Conservation (phyloP, 2,888 invertebrate genomes). For the Hybos culiciformis region DNA sequence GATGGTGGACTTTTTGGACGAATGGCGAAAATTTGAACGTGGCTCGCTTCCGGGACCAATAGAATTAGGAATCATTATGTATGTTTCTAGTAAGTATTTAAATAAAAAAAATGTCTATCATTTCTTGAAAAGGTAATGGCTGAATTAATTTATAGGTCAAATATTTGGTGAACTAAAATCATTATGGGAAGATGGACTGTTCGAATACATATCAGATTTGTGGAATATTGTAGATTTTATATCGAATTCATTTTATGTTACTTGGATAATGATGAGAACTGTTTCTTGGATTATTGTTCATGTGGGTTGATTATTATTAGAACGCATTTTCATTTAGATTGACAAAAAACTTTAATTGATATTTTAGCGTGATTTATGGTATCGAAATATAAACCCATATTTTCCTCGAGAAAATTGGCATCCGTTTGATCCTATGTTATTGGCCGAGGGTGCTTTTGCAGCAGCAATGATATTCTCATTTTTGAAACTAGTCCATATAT, state of each 20-base stretch:
- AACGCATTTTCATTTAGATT: background rate
- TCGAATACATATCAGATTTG: constrained; percentile 85
- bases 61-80: constrained; percentile 70
- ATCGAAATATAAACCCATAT: constrained; percentile 59
- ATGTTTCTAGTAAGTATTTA: constrained; percentile 62
- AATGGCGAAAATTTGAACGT: constrained; percentile 66
- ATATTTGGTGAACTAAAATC: constrained; percentile 89
- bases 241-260: constrained; percentile 89
- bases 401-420: constrained; percentile 86
- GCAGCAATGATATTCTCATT: constrained; percentile 96
- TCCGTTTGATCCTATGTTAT: constrained; percentile 86
- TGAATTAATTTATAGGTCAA: constrained; percentile 51
- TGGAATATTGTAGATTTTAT: constrained; percentile 99
- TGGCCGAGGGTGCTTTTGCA: constrained; percentile 86
- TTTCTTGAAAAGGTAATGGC: background rate
- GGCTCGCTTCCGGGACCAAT: constrained; percentile 68
- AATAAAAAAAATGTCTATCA: background rate
- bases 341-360: background rate
- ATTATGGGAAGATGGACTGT: constrained; percentile 77
- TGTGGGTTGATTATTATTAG: constrained; percentile 41
- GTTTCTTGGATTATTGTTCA: constrained; percentile 81
- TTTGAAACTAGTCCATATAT: constrained; percentile 89
- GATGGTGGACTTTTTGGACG: constrained; percentile 57
- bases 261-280: constrained; percentile 78
- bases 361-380: constrained; percentile 49